phyloP scores from a whole-genome alignment of 2,113 vertebrate species.

The Micromys minutus region DNA sequence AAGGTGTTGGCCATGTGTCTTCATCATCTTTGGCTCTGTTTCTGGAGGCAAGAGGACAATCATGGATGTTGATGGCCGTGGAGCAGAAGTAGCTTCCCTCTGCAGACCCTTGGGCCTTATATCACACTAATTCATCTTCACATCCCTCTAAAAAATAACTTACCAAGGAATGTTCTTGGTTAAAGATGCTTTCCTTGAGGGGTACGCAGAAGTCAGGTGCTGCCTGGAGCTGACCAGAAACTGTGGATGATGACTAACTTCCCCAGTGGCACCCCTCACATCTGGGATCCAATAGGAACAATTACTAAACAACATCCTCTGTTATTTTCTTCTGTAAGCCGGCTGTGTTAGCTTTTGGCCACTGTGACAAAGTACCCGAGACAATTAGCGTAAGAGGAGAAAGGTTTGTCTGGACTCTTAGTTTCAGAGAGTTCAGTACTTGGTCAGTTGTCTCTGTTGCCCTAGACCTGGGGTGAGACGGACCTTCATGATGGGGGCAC shows the following conservation, averaged over 20 bases:
- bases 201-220: rapidly evolving
- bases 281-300: neutral
- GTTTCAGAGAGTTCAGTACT: neutral
- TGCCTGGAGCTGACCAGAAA: neutral
- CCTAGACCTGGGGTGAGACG: too few relatives aligned
- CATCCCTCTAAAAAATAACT: neutral
- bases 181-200: neutral
- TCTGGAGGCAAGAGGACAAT: neutral
- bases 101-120: neutral
- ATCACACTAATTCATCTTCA: neutral
- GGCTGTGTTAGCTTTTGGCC: neutral
- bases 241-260: neutral
- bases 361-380: neutral
- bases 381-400: neutral
- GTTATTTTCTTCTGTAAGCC: neutral
- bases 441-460: neutral
- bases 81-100: neutral
- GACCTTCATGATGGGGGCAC: neutral
- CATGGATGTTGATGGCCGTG: too few relatives aligned
- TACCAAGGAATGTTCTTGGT: neutral
- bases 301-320: neutral
- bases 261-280: neutral
- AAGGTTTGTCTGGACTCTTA: neutral
- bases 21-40: neutral
- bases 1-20: rapidly evolving